phyloP scores from a whole-genome alignment of 2,888 invertebrate genomes.

The Neoaliturus tenellus region DNA sequence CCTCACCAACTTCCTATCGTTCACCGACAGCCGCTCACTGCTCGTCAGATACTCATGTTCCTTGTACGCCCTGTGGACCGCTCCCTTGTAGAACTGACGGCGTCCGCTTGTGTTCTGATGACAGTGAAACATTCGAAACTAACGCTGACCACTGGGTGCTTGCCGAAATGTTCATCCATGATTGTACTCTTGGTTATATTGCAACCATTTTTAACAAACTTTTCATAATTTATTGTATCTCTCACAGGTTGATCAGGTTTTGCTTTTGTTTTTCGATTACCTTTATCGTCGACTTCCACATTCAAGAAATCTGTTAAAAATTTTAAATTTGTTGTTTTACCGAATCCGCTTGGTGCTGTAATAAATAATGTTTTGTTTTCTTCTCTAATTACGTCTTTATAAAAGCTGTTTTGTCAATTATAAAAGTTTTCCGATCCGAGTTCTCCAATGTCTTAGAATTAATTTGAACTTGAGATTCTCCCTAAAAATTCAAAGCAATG shows the following conservation, averaged over 20 bases:
- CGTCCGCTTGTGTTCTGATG: not conserved
- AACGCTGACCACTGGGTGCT: not conserved
- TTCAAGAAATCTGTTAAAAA: not conserved
- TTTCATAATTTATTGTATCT: not conserved
- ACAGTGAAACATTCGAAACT: not conserved
- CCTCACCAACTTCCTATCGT: not conserved
- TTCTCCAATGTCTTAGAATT: not conserved
- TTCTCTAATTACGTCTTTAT: not conserved
- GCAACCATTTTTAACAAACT: not conserved
- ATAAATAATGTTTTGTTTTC: not conserved
- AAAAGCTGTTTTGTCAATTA: not conserved
- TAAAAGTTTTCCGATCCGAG: not conserved
- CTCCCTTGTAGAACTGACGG: not conserved
- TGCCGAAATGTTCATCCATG: not conserved
- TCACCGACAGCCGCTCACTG: not conserved
- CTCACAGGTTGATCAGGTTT: not conserved
- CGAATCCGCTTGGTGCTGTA: not conserved
- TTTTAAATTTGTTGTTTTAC: slow-evolving; percentile 14
- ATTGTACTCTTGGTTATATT: not conserved
- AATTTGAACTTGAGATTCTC: not conserved
- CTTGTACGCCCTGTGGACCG: not conserved
- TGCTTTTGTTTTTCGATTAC: not conserved
- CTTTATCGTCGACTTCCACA: not conserved
- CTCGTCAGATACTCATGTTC: not conserved
- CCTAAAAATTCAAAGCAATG: not conserved